phyloP scores from a whole-genome alignment of 2,113 vertebrate genomes.

The Cheirogaleus medius region DNA sequence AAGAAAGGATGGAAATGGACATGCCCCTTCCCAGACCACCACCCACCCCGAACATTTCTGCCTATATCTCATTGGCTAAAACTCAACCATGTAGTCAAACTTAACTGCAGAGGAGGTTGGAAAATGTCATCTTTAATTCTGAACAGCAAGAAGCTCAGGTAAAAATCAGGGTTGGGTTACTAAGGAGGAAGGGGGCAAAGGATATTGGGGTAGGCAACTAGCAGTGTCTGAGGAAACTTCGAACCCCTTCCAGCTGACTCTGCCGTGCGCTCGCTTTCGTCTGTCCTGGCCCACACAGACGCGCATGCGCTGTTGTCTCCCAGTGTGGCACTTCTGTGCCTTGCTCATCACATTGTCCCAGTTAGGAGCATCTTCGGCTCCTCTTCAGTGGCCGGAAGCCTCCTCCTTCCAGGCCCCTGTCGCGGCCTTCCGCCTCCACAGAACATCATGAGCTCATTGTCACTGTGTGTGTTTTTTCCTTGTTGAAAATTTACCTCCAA shows the following conservation, averaged over 20 bases:
- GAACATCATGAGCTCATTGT: neutral
- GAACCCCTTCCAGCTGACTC: neutral
- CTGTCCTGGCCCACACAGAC: neutral
- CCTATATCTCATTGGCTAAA: neutral
- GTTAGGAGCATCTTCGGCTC: neutral
- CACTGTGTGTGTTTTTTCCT: neutral
- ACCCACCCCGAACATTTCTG: neutral
- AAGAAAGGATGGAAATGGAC: neutral
- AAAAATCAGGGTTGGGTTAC: neutral
- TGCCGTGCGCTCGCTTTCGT: neutral
- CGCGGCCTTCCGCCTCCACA: neutral
- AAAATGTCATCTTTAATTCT: slow-evolving; percentile 16
- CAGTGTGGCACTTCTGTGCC: neutral
- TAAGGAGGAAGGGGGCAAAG: neutral
- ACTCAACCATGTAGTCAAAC: neutral
- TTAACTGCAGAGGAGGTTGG: neutral
- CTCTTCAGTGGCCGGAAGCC: neutral
- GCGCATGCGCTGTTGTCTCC: neutral
- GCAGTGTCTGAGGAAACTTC: neutral
- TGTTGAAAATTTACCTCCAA: neutral
- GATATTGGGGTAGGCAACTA: neutral
- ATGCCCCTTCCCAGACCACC: neutral
- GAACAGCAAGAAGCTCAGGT: neutral
- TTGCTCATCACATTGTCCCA: neutral
- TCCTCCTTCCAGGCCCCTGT: neutral